These are phyloP conservation scores for Plectropomus leopardus DNA, from an alignment of 2,113 vertebrate genomes.

Conservation along the genomic window DNA sequence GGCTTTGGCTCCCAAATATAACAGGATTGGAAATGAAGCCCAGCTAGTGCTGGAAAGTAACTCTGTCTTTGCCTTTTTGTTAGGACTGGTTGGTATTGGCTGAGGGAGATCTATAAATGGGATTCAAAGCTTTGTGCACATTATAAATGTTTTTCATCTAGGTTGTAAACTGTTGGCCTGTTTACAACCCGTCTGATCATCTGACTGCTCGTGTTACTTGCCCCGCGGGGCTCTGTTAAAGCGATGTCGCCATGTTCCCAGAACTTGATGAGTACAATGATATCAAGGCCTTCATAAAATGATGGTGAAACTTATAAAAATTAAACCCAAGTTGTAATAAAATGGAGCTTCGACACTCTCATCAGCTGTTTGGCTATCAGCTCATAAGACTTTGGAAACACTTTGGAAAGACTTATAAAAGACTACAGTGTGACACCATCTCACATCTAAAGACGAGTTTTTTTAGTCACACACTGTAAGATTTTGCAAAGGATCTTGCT, in stretches of 20 bases:
- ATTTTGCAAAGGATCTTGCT: no score
- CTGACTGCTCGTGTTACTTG: neutral
- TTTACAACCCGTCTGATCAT: neutral
- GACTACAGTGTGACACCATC: no score
- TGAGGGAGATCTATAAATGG: neutral
- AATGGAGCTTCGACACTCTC: no score
- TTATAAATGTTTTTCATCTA: neutral
- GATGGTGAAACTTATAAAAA: neutral
- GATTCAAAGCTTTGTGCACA: neutral
- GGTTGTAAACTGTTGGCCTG: neutral
- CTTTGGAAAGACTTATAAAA: no score
- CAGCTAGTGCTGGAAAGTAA: neutral
- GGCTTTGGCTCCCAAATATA: conserved; percentile 4
- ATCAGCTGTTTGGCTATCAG: no score
- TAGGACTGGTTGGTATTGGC: neutral
- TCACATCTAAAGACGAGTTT: no score
- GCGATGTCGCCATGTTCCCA: neutral
- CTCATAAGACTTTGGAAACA: no score
- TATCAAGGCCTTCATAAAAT: neutral
- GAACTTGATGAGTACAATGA: neutral
- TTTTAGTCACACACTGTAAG: no score
- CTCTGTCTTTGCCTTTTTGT: neutral
- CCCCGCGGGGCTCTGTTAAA: neutral
- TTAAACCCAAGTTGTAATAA: no score
- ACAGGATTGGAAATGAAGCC: conserved; percentile 6